Percentiles rank a stretch among this genome's conserved stretches.
Conservation (phyloP, 1,140 invertebrate species). For the Drosophila kohkoa region DNA sequence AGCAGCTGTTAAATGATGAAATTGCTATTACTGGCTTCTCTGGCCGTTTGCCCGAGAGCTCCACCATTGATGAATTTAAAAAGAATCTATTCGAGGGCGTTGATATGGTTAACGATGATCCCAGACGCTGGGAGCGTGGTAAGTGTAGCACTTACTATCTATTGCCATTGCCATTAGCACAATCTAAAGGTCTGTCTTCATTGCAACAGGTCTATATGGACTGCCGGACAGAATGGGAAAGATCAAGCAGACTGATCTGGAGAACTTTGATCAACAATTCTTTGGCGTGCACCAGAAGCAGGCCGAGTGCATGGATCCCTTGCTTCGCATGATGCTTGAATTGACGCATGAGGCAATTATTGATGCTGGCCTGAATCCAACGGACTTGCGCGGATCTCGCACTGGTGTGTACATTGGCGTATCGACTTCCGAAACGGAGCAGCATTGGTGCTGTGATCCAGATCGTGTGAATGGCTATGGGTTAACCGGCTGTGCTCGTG, state of each 20-base stretch:
- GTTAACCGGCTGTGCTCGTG: conserved; percentile 95
- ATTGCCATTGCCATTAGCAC: neutral
- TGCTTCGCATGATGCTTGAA: conserved; percentile 95
- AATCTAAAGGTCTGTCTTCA: neutral
- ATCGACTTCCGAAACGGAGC: conserved; percentile 93
- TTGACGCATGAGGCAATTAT: conserved; percentile 97
- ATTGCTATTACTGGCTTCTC: conserved; percentile 96
- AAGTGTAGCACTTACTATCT: conserved; percentile 1
- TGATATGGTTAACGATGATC: conserved; percentile 95
- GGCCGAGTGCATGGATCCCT: conserved; percentile 97
- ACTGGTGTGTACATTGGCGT: conserved; percentile 97
- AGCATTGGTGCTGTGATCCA: conserved; percentile 90
- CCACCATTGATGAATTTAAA: conserved; percentile 95
- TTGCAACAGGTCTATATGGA: conserved; percentile 88
- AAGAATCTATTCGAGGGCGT: conserved; percentile 93
- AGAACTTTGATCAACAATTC: conserved; percentile 95
- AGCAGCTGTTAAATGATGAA: conserved; percentile 87
- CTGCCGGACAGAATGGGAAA: conserved; percentile 95
- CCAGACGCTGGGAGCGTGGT: conserved; percentile 91
- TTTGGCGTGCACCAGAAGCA: conserved; percentile 98
- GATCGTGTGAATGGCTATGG: conserved; percentile 96
- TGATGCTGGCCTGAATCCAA: conserved; percentile 95
- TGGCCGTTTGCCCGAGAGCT: conserved; percentile 94
- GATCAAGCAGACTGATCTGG: conserved; percentile 95
- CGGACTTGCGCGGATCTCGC: conserved; percentile 91